A percentile compares a stretch with the other conserved stretches of the same genome.
phyloP scores from a whole-genome alignment of 2,888 invertebrate species.

The Spicauda simplicius region DNA sequence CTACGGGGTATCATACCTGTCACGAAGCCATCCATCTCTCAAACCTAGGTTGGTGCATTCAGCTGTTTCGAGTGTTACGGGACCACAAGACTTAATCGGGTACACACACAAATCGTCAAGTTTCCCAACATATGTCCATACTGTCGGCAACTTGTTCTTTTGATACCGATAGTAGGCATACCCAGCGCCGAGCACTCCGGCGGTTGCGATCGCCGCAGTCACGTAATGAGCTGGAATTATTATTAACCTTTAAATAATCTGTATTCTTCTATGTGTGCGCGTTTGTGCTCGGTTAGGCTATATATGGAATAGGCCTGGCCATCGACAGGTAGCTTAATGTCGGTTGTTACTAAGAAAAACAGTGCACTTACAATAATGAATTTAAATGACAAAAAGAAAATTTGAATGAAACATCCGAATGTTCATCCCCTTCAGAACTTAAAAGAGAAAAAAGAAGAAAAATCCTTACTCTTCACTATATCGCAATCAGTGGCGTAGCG shows the following conservation, averaged over 20 bases:
- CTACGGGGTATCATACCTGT: constrained; percentile 74
- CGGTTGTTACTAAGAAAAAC: too few species aligned
- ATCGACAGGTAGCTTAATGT: too few species aligned
- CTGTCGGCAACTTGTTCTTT: constrained; percentile 63
- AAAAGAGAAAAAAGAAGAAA: too few species aligned
- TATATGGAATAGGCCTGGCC: too few species aligned
- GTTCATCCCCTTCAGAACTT: too few species aligned
- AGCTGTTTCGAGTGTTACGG: constrained; percentile 73
- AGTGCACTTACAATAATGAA: too few species aligned
- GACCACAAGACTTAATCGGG: constrained; percentile 86
- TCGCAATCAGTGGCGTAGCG: too few species aligned
- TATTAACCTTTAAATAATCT: background rate
- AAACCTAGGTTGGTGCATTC: constrained; percentile 83
- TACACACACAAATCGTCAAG: constrained; percentile 81
- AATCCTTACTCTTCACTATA: too few species aligned
- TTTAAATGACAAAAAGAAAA: too few species aligned
- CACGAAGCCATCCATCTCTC: constrained; percentile 81
- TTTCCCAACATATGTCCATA: constrained; percentile 85
- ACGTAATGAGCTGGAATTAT: constrained; percentile 52
- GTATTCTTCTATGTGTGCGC: too few species aligned
- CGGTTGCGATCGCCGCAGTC: constrained; percentile 58
- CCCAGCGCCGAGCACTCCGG: constrained; percentile 62
- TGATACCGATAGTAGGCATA: constrained; percentile 60
- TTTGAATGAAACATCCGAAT: too few species aligned
- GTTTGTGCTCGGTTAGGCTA: too few species aligned